phyloP scores from a whole-genome alignment of 2,113 vertebrate genomes.

The Solea senegalensis region DNA sequence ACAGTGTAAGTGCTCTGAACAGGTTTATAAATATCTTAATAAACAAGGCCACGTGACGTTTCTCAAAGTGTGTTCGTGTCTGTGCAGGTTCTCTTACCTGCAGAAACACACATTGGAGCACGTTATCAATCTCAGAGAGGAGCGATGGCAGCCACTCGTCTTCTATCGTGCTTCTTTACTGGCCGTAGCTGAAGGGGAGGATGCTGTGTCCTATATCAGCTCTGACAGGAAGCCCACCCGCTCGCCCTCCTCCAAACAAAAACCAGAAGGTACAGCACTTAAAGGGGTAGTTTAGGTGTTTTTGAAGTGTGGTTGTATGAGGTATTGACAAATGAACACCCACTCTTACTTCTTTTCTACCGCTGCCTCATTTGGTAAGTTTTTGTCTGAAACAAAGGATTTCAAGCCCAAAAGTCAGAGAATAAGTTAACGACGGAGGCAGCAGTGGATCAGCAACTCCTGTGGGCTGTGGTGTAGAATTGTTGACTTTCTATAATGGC shows the following conservation, averaged over 20 bases:
- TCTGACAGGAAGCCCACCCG: constrained; percentile 73
- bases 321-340: too few relatives aligned
- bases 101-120: constrained; percentile 83
- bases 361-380: too few relatives aligned
- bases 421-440: too few relatives aligned
- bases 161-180: constrained; percentile 87
- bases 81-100: constrained; percentile 84
- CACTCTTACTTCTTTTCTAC: too few relatives aligned
- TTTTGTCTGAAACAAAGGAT: too few relatives aligned
- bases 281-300: too few relatives aligned
- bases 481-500: too few relatives aligned
- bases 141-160: constrained; percentile 85
- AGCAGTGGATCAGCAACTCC: too few relatives aligned
- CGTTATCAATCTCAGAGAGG: constrained; percentile 77
- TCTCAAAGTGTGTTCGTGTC: constrained; percentile 7
- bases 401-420: too few relatives aligned
- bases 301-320: too few relatives aligned
- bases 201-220: constrained; percentile 80
- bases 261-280: constrained; percentile 77
- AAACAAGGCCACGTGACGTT: neutral
- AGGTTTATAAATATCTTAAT: neutral
- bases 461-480: neutral
- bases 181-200: constrained; percentile 84
- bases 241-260: constrained; percentile 78
- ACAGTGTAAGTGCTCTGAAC: constrained; percentile 83